Base-by-base conservation (phyloP, 2,797 vertebrate genomes). In the Phrynocephalus guinanensis region DNA sequence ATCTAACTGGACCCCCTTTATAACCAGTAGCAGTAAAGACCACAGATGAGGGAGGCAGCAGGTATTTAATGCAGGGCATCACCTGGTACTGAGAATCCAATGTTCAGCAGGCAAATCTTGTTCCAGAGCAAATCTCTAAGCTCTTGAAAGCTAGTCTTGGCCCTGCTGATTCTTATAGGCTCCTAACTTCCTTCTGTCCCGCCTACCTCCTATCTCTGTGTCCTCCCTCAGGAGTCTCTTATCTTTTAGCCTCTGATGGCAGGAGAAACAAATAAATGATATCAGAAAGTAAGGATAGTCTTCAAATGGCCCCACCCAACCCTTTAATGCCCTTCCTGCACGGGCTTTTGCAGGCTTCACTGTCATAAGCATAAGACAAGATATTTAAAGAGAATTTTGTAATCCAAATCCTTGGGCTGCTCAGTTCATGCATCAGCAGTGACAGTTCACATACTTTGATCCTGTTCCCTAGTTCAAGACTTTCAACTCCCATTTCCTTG, bases 341-440 rank as follows among this genome's bases (percentile, higher is more conserved):
- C 3, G 3, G 38, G 11, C 73, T 22, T 8, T 26, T n/a, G 60
- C 4, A 56, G 75, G 6, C 75, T 78, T 67, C 75, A 78, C 50
- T 67, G 28, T 66, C 20, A 30, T n/a, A 79, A 79, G 77, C 26
- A 78, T 20, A 44, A 81, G 20, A 28, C n/a, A n/a, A 80, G n/a
- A 13, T 63, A 82, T 82, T 82, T 68, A 68, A 15, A 78, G 60
- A 2, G 20, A 67, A 26, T 77, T 85, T 85, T 78, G 8, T 52
- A 78, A 16, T 68, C 84, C 52, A 33, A 85, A 85, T 78, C 24
- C 20, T 78, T 33, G 13, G 67, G 22, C 44, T 85, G 20, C n/a
- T 85, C 75, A 78, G 84, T 68, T 85, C n/a, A 78, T 78, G 67
- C 78, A 83, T 73, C 52, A 33, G 78, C 60, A 50, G 20, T 30